phyloP scores from a whole-genome alignment of 2,797 vertebrate species.

The Leptodactylus fallax region DNA sequence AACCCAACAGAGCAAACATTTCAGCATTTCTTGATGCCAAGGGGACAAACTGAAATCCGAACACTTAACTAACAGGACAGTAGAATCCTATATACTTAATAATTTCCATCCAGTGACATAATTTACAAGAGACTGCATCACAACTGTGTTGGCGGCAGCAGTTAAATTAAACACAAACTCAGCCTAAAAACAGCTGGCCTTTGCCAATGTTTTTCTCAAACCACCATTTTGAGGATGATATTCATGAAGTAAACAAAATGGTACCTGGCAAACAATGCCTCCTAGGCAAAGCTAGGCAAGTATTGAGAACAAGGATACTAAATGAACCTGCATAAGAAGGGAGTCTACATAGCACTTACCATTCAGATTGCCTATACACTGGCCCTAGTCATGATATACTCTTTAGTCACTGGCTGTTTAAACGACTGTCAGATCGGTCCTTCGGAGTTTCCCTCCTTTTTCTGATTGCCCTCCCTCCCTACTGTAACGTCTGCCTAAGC shows the following conservation, averaged over 20 bases:
- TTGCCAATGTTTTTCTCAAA: slow-evolving; percentile 1
- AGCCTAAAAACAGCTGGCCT: not conserved
- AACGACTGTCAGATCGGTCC: too few relatives aligned
- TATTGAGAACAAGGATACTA: not conserved
- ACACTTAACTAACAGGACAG: not conserved
- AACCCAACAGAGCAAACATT: too few relatives aligned
- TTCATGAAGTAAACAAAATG: slow-evolving; percentile 43
- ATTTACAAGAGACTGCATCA: not conserved
- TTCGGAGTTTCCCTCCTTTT: too few relatives aligned
- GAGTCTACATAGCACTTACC: not conserved
- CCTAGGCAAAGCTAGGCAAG: not conserved
- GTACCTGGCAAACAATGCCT: not conserved
- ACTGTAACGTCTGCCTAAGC: too few relatives aligned
- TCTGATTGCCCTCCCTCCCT: too few relatives aligned
- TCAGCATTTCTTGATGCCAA: not conserved
- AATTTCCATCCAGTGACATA: not conserved
- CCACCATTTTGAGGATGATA: slow-evolving; percentile 40
- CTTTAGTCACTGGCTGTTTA: too few relatives aligned
- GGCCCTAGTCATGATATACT: too few relatives aligned
- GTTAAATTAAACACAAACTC: not conserved
- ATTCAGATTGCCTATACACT: not conserved
- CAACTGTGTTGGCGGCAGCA: slow-evolving; percentile 11
- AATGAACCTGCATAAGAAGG: not conserved
- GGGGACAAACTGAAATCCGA: not conserved
- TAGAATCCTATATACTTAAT: not conserved